phyloP scores from a whole-genome alignment of 2,113 vertebrate species.

The Thamnaconus septentrionalis region DNA sequence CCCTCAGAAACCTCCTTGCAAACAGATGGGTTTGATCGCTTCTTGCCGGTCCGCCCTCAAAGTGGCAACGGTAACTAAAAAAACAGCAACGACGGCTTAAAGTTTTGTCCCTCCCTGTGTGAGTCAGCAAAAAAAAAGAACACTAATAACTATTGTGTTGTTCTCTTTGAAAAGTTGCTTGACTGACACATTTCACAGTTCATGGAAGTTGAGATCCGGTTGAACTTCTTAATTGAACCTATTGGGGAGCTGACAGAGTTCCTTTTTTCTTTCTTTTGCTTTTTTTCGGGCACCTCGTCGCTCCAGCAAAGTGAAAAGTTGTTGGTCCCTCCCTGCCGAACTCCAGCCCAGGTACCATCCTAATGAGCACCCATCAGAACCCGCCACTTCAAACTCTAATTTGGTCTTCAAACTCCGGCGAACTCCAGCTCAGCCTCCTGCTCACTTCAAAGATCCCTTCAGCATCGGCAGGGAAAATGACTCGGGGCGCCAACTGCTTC shows the following conservation, averaged over 20 bases:
- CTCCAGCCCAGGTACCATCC: background rate
- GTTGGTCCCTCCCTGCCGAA: constrained; percentile 1
- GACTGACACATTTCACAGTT: constrained; percentile 30
- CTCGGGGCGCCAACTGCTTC: no score
- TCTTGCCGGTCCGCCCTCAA: constrained; percentile 44
- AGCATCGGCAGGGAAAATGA: no score
- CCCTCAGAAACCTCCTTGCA: constrained; percentile 42
- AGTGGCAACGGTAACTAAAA: constrained; percentile 36
- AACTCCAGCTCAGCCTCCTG: no score
- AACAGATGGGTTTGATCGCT: constrained; percentile 36
- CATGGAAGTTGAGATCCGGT: constrained; percentile 10
- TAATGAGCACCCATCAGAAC: constrained; percentile 20
- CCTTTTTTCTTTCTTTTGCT: background rate
- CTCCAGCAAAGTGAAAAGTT: constrained; percentile 1
- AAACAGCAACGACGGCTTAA: constrained; percentile 21
- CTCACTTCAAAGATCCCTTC: no score
- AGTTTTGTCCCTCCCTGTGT: constrained; percentile 4
- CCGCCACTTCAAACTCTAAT: background rate
- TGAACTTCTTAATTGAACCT: constrained; percentile 44
- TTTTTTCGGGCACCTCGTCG: constrained; percentile 4
- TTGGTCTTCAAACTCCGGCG: constrained; percentile 5
- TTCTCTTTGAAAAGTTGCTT: constrained; percentile 9
- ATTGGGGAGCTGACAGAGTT: constrained; percentile 1
- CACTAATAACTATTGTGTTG: constrained; percentile 25
- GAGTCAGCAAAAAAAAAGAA: constrained; percentile 16